phyloP scores from a whole-genome alignment of 2,113 vertebrate genomes.

The Pedionomus torquatus region DNA sequence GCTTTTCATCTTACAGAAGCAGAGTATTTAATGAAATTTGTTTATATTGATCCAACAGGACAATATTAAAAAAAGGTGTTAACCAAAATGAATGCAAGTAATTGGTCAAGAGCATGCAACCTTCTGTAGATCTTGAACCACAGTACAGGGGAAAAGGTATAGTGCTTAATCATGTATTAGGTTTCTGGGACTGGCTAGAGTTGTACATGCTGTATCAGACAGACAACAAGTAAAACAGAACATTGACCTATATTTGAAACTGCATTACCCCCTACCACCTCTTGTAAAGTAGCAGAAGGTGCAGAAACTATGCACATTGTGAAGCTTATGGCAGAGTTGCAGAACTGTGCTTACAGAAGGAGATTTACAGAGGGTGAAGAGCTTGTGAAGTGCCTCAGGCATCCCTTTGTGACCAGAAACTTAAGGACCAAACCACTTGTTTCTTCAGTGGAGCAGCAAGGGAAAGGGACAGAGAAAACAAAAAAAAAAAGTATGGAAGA shows the following conservation, averaged over 20 bases:
- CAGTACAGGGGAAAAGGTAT: background rate
- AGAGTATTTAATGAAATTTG: background rate
- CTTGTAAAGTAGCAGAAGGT: background rate
- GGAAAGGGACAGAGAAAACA: background rate
- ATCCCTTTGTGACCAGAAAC: background rate
- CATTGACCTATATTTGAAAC: background rate
- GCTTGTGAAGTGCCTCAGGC: background rate
- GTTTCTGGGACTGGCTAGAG: background rate
- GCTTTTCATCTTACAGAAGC: background rate
- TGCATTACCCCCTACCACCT: background rate
- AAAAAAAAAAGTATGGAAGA: background rate
- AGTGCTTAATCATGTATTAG: background rate
- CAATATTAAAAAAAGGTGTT: background rate
- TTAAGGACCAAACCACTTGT: background rate
- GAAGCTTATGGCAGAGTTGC: background rate
- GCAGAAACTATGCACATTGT: background rate
- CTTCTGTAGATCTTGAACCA: background rate
- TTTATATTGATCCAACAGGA: background rate
- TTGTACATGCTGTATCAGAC: background rate
- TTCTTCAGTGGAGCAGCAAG: background rate
- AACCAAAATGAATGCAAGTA: background rate
- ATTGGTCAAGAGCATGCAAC: background rate
- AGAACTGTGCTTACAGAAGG: background rate
- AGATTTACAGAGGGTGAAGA: background rate
- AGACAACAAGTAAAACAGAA: background rate